These are phyloP conservation scores for Drosophila merina DNA, from an alignment of 2,888 invertebrate species.

Conservation along the genomic window DNA sequence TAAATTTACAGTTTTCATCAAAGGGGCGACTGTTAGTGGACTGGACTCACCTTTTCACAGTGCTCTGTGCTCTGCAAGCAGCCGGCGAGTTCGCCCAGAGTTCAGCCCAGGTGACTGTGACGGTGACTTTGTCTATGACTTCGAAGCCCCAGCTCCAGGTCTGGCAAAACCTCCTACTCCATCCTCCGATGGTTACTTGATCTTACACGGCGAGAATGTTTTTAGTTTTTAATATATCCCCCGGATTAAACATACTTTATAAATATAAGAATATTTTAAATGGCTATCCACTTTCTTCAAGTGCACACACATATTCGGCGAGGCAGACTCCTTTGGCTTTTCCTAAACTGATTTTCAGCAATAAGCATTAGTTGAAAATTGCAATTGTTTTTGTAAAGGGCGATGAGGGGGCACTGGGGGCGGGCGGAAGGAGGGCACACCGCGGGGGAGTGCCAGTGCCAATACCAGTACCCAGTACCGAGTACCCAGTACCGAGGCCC, in stretches of 20 bases:
- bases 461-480: conserved; percentile 18
- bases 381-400: conserved; percentile 74
- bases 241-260: no score
- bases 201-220: conserved; percentile 15
- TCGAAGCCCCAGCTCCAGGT: conserved; percentile 47
- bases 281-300: conserved; percentile 12
- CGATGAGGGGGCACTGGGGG: conserved; percentile 24
- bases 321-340: conserved; percentile 66
- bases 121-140: conserved; percentile 65
- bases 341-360: conserved; percentile 82
- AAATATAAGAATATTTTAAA: not conserved
- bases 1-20: conserved; percentile 83
- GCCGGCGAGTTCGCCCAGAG: conserved; percentile 66
- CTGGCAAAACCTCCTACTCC: conserved; percentile 27
- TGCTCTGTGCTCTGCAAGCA: conserved; percentile 52
- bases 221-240: not conserved
- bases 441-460: conserved; percentile 72
- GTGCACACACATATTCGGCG: conserved; percentile 40
- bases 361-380: conserved; percentile 83
- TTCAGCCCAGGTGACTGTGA: conserved; percentile 76
- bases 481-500: conserved; percentile 48
- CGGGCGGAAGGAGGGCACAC: conserved; percentile 48
- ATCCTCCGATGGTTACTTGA: conserved; percentile 28
- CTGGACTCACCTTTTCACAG: conserved; percentile 82
- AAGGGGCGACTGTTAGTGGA: conserved; percentile 79